Base-by-base conservation (phyloP, 2,113 vertebrate genomes). In the Oreochromis niloticus region DNA sequence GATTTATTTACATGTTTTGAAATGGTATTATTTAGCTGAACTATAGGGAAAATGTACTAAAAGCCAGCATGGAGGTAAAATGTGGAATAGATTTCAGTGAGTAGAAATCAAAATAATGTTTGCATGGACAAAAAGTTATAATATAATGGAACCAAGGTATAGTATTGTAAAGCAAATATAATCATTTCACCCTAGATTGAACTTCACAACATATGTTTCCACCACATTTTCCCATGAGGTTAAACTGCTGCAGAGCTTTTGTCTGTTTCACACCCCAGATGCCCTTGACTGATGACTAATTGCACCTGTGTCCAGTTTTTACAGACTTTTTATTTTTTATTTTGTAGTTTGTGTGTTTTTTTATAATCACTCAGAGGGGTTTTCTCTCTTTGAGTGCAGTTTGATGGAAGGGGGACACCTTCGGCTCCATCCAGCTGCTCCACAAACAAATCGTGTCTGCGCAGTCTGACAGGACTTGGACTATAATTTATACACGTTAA, bases 301-400 rank as follows among this genome's bases (percentile, higher is more conserved):
- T 48, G 30, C 89, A 91, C 81, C 87, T 86, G 87, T 52, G 89
- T 86, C 81, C 75, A 48, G 4, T 32, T 48, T 68, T 81, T 56
- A 61, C 24, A 39, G 55, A n/a, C 16, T 52, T 78, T 17, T 50
- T 43, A 32, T 59, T 43, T 8, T 59, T 59, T n/a, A 59, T 24
- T 61, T 46, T 81, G 43, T 48, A 19, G 36, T 73, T 11, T 75
- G 16, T 75, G 8, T 75, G 14, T 75, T 78, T 78, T 78, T 50
- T 30, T 19, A 50, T 32, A 50, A 78, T 78, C 27, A 78, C 46
- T 78, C 73, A n/a, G 17, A 78, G 73, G 73, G 46, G 27, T 63
- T 78, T 52, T 52, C 73, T 78, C 73, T 52, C 27, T 78, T 34
- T n/a, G 46, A 34, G 46, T 52, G 46, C 27, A 52, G 46, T 78